A percentile compares a stretch with the other conserved stretches of the same genome.
phyloP scores from a whole-genome alignment of 2,113 vertebrate species.

The Myotis davidii region DNA sequence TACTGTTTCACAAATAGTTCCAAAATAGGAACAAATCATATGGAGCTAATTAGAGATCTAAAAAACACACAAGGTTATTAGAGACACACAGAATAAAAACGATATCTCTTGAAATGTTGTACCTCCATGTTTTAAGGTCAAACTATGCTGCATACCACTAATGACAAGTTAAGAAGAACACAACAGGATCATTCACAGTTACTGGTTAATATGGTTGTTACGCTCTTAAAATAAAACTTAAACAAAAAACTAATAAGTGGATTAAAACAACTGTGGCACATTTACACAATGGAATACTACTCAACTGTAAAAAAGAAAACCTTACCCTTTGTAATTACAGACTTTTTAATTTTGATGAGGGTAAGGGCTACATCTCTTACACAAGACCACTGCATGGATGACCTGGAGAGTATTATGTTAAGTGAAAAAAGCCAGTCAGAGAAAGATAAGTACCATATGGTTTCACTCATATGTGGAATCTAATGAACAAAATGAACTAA shows the following conservation, averaged over 20 bases:
- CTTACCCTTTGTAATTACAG: background rate
- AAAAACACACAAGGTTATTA: constrained; percentile 21
- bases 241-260: background rate
- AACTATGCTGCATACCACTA: constrained; percentile 31
- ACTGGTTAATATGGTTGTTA: background rate
- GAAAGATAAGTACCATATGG: background rate
- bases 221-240: constrained; percentile 30
- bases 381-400: background rate
- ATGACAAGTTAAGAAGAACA: constrained; percentile 10
- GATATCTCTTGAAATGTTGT: constrained; percentile 19
- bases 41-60: constrained; percentile 44
- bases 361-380: no score
- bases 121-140: constrained; percentile 11
- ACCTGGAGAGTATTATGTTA: background rate
- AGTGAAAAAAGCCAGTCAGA: background rate
- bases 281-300: background rate
- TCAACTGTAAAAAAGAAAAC: background rate
- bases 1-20: background rate
- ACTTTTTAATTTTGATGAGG: no score
- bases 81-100: constrained; percentile 33
- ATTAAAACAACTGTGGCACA: background rate
- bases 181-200: background rate
- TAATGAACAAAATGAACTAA: background rate
- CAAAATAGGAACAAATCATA: constrained; percentile 34
- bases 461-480: background rate